Evolutionary conservation across 2,797 vertebrate genomes (phyloP), one percentile per base, ranked within the genome.

Genomic region (Sparus aurata): DNA sequence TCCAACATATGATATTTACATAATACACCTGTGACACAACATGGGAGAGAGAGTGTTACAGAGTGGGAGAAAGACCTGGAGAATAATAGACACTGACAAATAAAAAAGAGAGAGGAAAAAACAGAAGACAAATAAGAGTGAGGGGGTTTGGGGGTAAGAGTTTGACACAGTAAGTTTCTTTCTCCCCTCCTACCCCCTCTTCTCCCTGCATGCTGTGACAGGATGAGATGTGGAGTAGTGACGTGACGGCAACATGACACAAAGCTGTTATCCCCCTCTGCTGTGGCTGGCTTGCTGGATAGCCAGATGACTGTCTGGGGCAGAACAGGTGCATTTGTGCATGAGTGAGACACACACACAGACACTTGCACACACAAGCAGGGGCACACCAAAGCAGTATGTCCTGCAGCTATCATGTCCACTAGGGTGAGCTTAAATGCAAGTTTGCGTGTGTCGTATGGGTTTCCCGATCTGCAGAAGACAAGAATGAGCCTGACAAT

Each of bases 221-320:
- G 83, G 75, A 82, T 78, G 67, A 77, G 69, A 87, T 80, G 76
- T 86, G 76, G 73, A 82, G 79, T 77, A 54, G 72, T 80, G 72
- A 88, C 30, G 66, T 87, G 86, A 85, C 12, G 49, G 73, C 74
- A 77, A 77, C 82, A 85, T 85, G 85, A 76, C 85, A 87, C 80
- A 84, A 76, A 83, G 81, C 89, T 82, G 82, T 87, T 88, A 75
- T 86, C 86, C 72, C 82, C 60, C 77, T 47, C 47, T 91, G 77
- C 77, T 45, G 5, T 20, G 62, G 27, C 82, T 69, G 82, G 64
- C 76, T 80, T 55, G 69, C 68, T 78, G 69, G 79, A 79, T 61
- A 68, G 82, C 77, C 71, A 62, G 79, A 76, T 83, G 80, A 81
- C 55, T 83, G 64, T 73, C 53, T 70, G 27, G 66, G 61, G 55